Evolutionary conservation across 2,113 vertebrate genomes (phyloP).

Genomic region (Platichthys flesus): DNA sequence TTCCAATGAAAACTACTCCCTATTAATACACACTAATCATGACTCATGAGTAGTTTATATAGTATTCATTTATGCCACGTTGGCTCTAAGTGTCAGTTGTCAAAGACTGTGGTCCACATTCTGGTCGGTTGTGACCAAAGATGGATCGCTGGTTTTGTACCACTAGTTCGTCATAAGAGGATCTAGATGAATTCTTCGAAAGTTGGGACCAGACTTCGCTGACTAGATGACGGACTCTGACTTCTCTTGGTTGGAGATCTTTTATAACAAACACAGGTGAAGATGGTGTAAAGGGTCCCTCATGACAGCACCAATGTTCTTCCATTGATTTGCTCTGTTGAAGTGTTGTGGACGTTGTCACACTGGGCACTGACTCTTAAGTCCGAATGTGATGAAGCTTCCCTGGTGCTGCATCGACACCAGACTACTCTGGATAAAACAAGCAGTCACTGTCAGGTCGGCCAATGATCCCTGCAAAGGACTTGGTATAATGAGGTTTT

Average conservation of each 20-base stretch:
- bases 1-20: constrained; percentile 60
- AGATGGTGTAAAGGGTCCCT: not conserved
- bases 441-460: too few relatives aligned
- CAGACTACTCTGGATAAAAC: too few relatives aligned
- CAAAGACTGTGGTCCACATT: constrained; percentile 27
- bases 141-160: not conserved
- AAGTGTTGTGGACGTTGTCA: not conserved
- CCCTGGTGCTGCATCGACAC: too few relatives aligned
- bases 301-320: not conserved
- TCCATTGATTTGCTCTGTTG: not conserved
- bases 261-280: not conserved
- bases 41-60: constrained; percentile 56
- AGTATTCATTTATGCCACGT: constrained; percentile 61
- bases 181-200: constrained; percentile 14
- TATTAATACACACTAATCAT: constrained; percentile 50
- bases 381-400: too few relatives aligned
- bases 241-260: not conserved
- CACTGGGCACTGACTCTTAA: too few relatives aligned
- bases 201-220: constrained; percentile 12
- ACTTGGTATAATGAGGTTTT: not conserved
- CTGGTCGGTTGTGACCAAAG: constrained; percentile 16
- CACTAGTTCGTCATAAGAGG: not conserved
- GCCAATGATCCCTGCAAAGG: not conserved
- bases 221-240: not conserved
- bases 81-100: constrained; percentile 37